Evolutionary conservation across 2,113 vertebrate species (phyloP), one percentile per base, ranked within the genome.

Genomic region (Bujurquina vittata): DNA sequence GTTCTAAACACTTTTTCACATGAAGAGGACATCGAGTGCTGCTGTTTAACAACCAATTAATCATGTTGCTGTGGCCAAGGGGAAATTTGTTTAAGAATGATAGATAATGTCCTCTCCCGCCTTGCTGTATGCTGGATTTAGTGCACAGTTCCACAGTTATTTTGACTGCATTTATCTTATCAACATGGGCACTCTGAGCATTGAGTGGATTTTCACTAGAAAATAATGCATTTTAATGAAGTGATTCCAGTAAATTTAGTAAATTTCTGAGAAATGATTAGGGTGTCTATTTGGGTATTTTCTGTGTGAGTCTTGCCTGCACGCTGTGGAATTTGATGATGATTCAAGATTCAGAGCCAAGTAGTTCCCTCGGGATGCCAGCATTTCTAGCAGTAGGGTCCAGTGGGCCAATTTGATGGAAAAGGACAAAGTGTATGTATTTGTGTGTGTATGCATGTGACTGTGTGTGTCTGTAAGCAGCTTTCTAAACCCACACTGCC

Each of bases 1-100:
- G 69, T 75, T 83, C 72, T 82, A 62, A 91, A 85, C 58, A 85
- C 76, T 79, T 74, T 75, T 77, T 80, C 74, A 77, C 72, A 85
- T 4, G 43, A 73, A 10, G 60, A 65, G 56, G 11, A 58, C 33
- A 54, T 57, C 54, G 10, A 63, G 52, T 75, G 40, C 17, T 26
- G 15, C 62, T 17, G 40, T 80, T 81, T 56, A 82, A 78, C 61
- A 77, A 74, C 22, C 72, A 79, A 43, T 86, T 79, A 60, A 82
- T 88, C 78, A 59, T 55, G 22, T 60, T 43, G 63, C 61, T 84
- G 26, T 55, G 37, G 73, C 62, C 10, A 40, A 40, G 10, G 26
- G 29, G n/a, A 22, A 40, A 26, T 31, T 49, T 84, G 22, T 75
- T 80, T 26, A 65, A 40, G 60, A 23, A 3, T 67, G 46, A 82